These are phyloP conservation scores for Rhopalosiphum maidis DNA, from an alignment of 1,140 invertebrate species.

Conservation along the genomic window DNA sequence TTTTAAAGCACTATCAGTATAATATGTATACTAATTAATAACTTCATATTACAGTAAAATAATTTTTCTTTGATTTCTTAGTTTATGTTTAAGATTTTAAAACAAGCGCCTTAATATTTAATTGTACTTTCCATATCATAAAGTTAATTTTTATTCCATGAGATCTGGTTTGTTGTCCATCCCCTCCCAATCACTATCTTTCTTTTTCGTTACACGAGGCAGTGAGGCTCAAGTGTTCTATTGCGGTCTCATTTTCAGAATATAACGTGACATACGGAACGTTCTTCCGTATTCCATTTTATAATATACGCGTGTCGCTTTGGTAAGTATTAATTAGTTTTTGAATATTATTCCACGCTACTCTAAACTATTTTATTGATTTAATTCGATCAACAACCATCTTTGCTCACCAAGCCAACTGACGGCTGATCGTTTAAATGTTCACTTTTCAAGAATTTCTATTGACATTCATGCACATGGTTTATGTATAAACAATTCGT, in stretches of 20 bases:
- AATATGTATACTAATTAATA: no score
- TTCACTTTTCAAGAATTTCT: background rate
- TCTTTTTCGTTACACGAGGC: background rate
- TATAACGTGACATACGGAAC: background rate
- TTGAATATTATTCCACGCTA: no score
- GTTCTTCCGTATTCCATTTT: background rate
- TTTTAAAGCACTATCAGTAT: no score
- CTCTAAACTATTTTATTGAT: background rate
- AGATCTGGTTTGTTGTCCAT: background rate
- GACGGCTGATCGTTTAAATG: background rate
- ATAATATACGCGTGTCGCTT: slow-evolving; percentile 6
- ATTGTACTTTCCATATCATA: background rate
- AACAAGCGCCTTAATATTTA: background rate
- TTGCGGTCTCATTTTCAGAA: slow-evolving; percentile 14
- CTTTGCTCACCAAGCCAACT: background rate
- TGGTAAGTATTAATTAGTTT: background rate
- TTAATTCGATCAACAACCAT: background rate
- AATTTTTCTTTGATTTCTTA: no score
- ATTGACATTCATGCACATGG: background rate
- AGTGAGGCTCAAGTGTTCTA: background rate
- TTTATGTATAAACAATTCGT: background rate
- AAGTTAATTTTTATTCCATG: background rate
- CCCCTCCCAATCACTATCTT: background rate
- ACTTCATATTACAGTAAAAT: no score
- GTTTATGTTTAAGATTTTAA: background rate